Conservation (phyloP, 2,113 vertebrate species). For the Nymphicus hollandicus region DNA sequence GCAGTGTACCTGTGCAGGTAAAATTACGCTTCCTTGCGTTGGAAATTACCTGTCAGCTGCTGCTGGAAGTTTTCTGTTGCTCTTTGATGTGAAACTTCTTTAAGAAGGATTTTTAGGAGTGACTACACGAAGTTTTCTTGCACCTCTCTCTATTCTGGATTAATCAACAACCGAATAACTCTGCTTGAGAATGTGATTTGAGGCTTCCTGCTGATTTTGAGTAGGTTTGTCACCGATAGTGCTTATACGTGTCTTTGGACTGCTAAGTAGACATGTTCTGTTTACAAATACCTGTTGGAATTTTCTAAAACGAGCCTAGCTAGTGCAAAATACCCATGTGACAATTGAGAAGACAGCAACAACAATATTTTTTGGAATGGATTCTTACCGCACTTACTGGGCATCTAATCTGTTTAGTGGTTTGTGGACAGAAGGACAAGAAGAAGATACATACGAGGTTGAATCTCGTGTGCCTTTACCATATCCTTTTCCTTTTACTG, state of each 20-base stretch:
- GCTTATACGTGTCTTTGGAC: background rate
- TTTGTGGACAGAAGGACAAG: conserved; percentile 82
- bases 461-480: conserved; percentile 93
- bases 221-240: conserved; percentile 66
- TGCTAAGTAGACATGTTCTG: background rate
- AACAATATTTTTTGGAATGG: conserved; percentile 74
- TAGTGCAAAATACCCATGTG: background rate
- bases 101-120: background rate
- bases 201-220: conserved; percentile 57
- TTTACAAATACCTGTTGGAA: background rate
- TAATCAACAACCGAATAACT: background rate
- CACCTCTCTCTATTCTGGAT: background rate
- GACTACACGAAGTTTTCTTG: background rate
- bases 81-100: conserved; percentile 4
- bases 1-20: background rate
- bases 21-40: background rate
- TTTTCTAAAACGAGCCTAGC: background rate
- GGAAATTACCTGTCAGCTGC: conserved; percentile 44
- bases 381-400: conserved; percentile 86
- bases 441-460: conserved; percentile 90
- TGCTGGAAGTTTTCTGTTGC: conserved; percentile 30
- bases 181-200: conserved; percentile 45
- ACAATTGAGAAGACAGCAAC: background rate
- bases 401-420: conserved; percentile 70
- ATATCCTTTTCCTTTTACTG: conserved; percentile 83